A percentile compares a stretch with the other conserved stretches of the same genome.
Evolutionary conservation across 2,113 vertebrate genomes (phyloP).

Genomic region (Phalacrocorax aristotelis): DNA sequence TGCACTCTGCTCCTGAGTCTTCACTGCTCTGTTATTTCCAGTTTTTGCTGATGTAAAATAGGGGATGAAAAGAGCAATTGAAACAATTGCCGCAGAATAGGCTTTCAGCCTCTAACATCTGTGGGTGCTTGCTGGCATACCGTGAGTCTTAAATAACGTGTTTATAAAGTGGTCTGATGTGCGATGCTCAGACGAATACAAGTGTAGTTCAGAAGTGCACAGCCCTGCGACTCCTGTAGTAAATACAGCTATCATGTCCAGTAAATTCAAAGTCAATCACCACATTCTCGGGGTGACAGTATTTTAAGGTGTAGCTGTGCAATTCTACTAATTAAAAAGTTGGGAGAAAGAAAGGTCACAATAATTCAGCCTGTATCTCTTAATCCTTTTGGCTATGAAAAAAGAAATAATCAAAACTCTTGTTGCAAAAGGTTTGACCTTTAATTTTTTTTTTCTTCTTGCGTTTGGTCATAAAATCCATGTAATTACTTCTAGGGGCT

Average conservation of each 20-base stretch:
- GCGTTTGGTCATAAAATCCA: not conserved
- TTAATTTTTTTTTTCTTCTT: not conserved
- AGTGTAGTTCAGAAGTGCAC: not conserved
- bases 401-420: not conserved
- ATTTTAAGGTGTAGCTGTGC: not conserved
- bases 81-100: not conserved
- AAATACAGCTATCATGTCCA: not conserved
- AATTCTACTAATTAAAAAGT: constrained; percentile 6
- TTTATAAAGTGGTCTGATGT: not conserved
- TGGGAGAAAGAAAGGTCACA: not conserved
- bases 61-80: not conserved
- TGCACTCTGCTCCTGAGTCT: not conserved
- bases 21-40: not conserved
- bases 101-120: constrained; percentile 1
- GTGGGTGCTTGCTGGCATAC: not conserved
- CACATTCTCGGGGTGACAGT: not conserved
- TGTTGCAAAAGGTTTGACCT: not conserved
- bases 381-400: not conserved
- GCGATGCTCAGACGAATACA: not conserved
- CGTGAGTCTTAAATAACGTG: not conserved
- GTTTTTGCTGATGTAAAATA: not conserved
- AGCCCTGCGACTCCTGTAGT: not conserved
- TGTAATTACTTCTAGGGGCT: not conserved
- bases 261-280: not conserved
- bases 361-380: not conserved